phyloP scores from a whole-genome alignment of 2,797 vertebrate genomes.

The Podarcis siculus region DNA sequence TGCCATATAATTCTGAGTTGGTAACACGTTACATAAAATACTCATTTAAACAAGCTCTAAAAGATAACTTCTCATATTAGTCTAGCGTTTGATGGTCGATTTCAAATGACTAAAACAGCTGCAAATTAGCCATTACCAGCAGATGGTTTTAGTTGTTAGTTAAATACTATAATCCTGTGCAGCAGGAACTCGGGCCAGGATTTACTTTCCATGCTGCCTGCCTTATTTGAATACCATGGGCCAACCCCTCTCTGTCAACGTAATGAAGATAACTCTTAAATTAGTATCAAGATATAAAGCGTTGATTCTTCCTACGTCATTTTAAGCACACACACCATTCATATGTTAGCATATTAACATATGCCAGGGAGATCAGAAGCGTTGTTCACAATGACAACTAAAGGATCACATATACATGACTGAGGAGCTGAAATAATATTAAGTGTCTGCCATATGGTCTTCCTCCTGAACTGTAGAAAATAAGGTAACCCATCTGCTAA shows the following conservation, averaged over 20 bases:
- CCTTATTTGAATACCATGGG: neutral
- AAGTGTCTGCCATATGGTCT: slow-evolving; percentile 6
- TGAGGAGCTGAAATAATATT: slow-evolving; percentile 37
- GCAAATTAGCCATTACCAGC: neutral
- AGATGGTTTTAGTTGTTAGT: slow-evolving; percentile 24
- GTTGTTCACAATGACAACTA: slow-evolving; percentile 7
- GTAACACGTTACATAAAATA: neutral
- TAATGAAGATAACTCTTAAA: slow-evolving; percentile 12
- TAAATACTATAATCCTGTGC: slow-evolving; percentile 26
- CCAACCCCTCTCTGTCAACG: slow-evolving; percentile 8
- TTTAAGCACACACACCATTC: slow-evolving; percentile 16
- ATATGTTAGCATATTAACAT: slow-evolving; percentile 20
- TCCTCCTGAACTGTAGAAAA: slow-evolving; percentile 12
- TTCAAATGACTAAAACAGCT: slow-evolving; percentile 8
- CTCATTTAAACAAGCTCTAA: slow-evolving; percentile 8
- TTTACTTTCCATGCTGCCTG: neutral
- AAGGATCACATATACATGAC: slow-evolving; percentile 11
- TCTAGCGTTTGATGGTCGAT: slow-evolving; percentile 22
- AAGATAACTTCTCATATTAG: slow-evolving; percentile 1
- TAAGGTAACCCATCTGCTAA: slow-evolving; percentile 18
- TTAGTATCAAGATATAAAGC: neutral
- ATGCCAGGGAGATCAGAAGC: slow-evolving; percentile 14
- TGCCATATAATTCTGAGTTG: neutral
- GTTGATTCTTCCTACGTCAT: neutral
- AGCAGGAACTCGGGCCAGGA: slow-evolving; percentile 1